A percentile compares a stretch with the other conserved stretches of the same genome.
These are phyloP conservation scores for Piscicola geometra DNA, from an alignment of 2,888 invertebrate species.

Conservation along the genomic window DNA sequence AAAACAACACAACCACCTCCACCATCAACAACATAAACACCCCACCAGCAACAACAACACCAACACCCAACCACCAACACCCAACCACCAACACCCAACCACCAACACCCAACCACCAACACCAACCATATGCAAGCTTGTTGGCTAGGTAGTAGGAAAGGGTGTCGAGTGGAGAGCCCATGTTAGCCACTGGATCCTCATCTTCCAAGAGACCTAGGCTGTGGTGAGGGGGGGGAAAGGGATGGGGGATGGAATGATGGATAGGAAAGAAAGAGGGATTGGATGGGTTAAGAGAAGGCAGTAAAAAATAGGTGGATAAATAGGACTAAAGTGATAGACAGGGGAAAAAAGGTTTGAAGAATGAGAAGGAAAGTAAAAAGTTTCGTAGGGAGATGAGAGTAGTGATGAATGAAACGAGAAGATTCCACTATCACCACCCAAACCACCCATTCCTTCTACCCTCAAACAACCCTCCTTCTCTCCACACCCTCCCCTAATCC, in stretches of 20 bases:
- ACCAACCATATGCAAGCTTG: slow-evolving; percentile 70
- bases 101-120: neutral
- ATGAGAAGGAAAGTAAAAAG: no score
- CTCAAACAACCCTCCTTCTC: slow-evolving; percentile 11
- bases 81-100: neutral
- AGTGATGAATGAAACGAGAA: no score
- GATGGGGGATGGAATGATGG: no score
- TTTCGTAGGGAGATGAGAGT: no score
- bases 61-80: neutral
- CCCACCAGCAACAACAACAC: neutral
- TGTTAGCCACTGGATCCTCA: slow-evolving; percentile 76
- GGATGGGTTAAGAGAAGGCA: no score
- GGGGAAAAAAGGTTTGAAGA: no score
- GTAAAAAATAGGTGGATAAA: neutral
- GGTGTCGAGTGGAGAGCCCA: slow-evolving; percentile 80
- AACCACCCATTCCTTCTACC: neutral
- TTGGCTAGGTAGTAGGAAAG: slow-evolving; percentile 81
- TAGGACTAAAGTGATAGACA: no score
- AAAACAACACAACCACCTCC: neutral
- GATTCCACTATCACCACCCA: neutral
- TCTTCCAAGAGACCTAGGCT: slow-evolving; percentile 80
- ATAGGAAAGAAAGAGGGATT: no score
- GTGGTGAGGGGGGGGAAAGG: no score
- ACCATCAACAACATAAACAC: neutral
- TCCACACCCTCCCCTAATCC: no score